Evolutionary conservation across 2,113 vertebrate species (phyloP).

Genomic region (Steatornis caripensis): DNA sequence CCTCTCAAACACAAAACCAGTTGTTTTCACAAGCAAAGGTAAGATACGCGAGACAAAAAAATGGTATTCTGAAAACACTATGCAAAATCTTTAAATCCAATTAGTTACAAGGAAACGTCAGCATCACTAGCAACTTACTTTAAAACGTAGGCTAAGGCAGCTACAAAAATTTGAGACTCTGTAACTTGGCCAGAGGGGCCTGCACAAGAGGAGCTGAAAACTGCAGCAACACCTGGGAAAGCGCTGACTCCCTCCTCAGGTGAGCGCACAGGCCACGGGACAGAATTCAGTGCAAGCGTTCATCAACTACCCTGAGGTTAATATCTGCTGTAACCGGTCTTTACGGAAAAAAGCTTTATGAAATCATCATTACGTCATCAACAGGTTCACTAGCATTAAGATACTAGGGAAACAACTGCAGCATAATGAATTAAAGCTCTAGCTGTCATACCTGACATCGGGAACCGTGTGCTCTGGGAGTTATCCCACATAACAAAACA

Average conservation of each 20-base stretch:
- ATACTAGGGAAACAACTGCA: neutral
- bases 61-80: neutral
- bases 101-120: neutral
- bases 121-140: neutral
- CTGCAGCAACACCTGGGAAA: neutral
- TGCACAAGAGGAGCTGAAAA: neutral
- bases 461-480: neutral
- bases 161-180: neutral
- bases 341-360: neutral
- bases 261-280: neutral
- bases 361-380: neutral
- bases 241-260: rapidly evolving
- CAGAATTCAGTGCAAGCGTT: neutral
- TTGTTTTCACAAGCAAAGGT: neutral
- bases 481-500: neutral
- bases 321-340: neutral
- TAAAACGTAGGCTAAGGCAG: neutral
- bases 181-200: neutral
- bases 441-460: neutral
- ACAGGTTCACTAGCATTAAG: neutral
- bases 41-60: neutral
- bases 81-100: constrained; percentile 10
- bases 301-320: neutral
- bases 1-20: neutral
- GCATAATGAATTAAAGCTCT: neutral